These are phyloP conservation scores for Casuarius casuarius DNA, from an alignment of 2,113 vertebrate species.

Conservation along the genomic window DNA sequence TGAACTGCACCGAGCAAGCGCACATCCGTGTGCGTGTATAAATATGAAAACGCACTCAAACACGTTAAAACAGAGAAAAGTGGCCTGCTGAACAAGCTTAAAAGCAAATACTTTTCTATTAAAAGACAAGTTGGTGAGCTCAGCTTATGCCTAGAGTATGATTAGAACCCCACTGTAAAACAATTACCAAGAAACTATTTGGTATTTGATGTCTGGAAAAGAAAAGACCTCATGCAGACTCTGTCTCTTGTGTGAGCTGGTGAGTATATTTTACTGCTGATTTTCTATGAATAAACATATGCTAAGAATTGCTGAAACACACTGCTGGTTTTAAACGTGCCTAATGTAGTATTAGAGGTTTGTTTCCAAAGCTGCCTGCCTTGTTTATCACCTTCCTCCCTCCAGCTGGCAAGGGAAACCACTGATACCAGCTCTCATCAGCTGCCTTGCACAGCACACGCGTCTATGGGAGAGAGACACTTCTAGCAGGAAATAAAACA, in stretches of 20 bases:
- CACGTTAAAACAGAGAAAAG: slow-evolving; percentile 18
- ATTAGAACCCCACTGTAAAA: slow-evolving; percentile 77
- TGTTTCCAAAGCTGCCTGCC: slow-evolving; percentile 52
- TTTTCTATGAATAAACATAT: slow-evolving; percentile 78
- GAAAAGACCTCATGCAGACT: slow-evolving; percentile 67
- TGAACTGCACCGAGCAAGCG: not conserved
- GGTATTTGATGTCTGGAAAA: slow-evolving; percentile 67
- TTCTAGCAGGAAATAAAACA: slow-evolving; percentile 39
- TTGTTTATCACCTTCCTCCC: slow-evolving; percentile 60
- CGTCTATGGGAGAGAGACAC: not conserved
- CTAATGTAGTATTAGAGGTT: slow-evolving; percentile 61
- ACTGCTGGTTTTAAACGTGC: slow-evolving; percentile 68
- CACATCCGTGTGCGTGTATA: not conserved
- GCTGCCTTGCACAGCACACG: not conserved
- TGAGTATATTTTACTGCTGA: slow-evolving; percentile 67
- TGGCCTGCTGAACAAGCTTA: slow-evolving; percentile 60
- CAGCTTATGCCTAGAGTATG: slow-evolving; percentile 47
- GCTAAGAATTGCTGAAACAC: slow-evolving; percentile 54
- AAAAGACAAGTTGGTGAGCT: slow-evolving; percentile 64
- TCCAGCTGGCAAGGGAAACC: slow-evolving; percentile 59
- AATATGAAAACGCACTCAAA: not conserved
- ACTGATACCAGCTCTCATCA: slow-evolving; percentile 35
- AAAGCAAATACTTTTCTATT: slow-evolving; percentile 67
- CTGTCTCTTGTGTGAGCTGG: not conserved
- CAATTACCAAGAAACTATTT: slow-evolving; percentile 63